Evolutionary conservation across 2,797 vertebrate genomes (phyloP), one percentile per base, ranked within the genome.

Genomic region (Pampus argenteus): DNA sequence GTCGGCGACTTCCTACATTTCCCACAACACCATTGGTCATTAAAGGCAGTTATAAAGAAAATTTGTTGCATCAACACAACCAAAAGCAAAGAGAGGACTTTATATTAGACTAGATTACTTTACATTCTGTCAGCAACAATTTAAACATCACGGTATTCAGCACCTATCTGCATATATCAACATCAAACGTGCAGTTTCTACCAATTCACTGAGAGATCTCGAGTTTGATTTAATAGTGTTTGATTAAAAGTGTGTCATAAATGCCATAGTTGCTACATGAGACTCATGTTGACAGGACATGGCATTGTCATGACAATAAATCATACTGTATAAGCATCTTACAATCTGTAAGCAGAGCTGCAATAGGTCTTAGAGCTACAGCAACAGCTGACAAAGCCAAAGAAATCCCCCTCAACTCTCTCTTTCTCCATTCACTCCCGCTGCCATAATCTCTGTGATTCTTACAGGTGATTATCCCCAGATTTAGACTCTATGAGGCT

Each of bases 381-480:
- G 58, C 34, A 75, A 61, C 75, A 79, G 66, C 59, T 74, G 40
- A 78, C 52, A 47, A 14, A 72, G 66, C 31, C 56, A 64, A 74
- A 29, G 44, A 73, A 78, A 79, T 51, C 42, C 62, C 58, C n/a
- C 23, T 28, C 17, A 45, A 62, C 59, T 49, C 58, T 73, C 34
- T 63, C 38, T 76, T 55, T 68, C 71, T 82, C 49, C 58, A 80
- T 81, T 86, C 77, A 72, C 76, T 66, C 62, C 47, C 59, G 31
- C 73, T 67, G 62, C 65, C 62, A 85, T 88, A 86, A 90, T 82
- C 82, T 85, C 70, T 36, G 23, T 66, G 79, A 82, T 78, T 89
- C 77, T 79, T 84, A 76, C 84, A 86, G 81, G 88, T 86, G 82
- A 84, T 91, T 86, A 89, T 86, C 83, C 82, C 79, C 76, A 84